Evolutionary conservation across 1,140 invertebrate genomes (phyloP).

Genomic region (Uloborus diversus): DNA sequence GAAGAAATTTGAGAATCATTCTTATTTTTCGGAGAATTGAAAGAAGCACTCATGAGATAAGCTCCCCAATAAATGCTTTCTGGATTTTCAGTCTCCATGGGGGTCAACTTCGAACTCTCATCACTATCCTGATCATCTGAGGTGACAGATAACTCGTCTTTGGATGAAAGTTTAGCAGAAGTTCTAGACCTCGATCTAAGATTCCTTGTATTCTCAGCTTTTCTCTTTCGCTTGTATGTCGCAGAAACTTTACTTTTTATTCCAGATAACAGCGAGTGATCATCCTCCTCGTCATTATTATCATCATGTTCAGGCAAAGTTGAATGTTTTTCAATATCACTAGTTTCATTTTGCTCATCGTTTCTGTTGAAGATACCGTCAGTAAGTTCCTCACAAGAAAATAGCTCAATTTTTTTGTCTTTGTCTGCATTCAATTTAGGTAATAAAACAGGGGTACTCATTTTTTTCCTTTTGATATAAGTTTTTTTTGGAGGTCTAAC

Average conservation of each 20-base stretch:
- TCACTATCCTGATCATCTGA: too few relatives aligned
- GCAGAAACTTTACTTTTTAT: background rate
- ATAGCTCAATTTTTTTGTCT: background rate
- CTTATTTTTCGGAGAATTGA: background rate
- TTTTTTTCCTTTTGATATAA: background rate
- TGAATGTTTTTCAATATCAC: background rate
- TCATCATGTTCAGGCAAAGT: too few relatives aligned
- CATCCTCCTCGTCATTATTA: background rate
- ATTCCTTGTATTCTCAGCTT: background rate
- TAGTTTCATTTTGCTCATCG: background rate
- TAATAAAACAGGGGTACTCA: too few relatives aligned
- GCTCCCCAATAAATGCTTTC: background rate
- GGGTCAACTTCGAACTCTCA: too few relatives aligned
- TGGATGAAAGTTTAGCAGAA: too few relatives aligned
- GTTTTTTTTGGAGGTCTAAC: background rate
- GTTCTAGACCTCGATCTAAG: background rate
- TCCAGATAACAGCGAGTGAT: background rate
- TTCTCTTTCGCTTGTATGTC: background rate
- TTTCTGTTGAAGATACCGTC: background rate
- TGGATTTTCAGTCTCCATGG: background rate
- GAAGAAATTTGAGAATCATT: background rate
- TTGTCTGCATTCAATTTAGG: too few relatives aligned
- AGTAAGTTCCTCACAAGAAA: background rate
- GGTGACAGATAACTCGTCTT: too few relatives aligned
- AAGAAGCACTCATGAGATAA: background rate